Base-by-base conservation (phyloP, 2,888 invertebrate genomes). In the Amiota mariae region DNA sequence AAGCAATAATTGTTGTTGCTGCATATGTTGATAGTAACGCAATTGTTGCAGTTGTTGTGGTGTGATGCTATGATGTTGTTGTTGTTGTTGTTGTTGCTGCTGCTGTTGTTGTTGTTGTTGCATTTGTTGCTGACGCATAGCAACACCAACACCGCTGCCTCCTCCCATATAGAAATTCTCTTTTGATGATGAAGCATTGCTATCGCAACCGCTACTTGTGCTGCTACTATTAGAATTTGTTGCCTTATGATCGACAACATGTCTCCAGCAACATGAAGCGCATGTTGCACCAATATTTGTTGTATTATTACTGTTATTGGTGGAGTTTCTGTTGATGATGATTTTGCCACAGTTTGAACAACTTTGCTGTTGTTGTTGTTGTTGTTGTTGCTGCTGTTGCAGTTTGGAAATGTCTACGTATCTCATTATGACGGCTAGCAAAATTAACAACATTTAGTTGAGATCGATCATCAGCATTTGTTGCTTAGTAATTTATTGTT, bases 31-130 rank as follows among this genome's bases (percentile, higher is more conserved):
- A 78, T 90, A 90, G 71, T 88, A 88, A 74, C 91, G 90, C 70
- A 93, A 88, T 84, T 93, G 86, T 77, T 89, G 93, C 80, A 93
- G 91, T 84, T 94, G 94, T 82, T 93, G 93, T 82, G 95, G 95
- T 85, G 80, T 80, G 54, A 85, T 77, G 48, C 76, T 74, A 70
- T 79, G 80, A 70, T 85, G 80, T 72, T 85, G 82, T 63, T 80
- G 72, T 47, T 72, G 81, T 8, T 82, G 78, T 66, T 82, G n/a
- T 84, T 93, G 86, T 77, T 89, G 93, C 80, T 93, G 91, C 84
- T 94, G 94, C 82, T 93, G 93, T 82, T 95, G 95, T 85, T n/a
- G n/a, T n/a, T n/a, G n/a, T n/a, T n/a, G n/a, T n/a, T n/a, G 79
- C 46, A 85, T 78, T 36, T 78, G 74, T 75, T 76, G 63, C 63